These are phyloP conservation scores for Cyclophora punctaria DNA, from an alignment of 2,888 invertebrate species.

Conservation along the genomic window DNA sequence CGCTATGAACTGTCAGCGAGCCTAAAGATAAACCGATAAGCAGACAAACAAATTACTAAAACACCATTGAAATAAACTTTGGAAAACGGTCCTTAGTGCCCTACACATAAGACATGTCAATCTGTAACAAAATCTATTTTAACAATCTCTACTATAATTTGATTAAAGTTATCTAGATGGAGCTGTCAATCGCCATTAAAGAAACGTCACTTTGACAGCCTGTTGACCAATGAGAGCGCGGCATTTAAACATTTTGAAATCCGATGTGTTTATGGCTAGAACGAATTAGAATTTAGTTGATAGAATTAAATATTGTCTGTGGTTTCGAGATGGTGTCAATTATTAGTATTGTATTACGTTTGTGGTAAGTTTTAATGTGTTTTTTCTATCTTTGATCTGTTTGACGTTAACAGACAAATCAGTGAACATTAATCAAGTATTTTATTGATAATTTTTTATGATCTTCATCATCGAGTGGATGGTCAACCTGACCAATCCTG, in stretches of 20 bases:
- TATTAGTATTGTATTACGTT: no score
- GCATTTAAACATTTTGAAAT: constrained; percentile 16
- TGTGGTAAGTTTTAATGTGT: no score
- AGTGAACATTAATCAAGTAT: no score
- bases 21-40: constrained; percentile 30
- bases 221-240: constrained; percentile 31
- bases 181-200: constrained; percentile 60
- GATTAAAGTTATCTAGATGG: constrained; percentile 68
- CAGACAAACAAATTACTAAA: constrained; percentile 17
- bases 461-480: no score
- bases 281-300: background rate
- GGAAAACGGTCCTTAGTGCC: background rate
- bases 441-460: no score
- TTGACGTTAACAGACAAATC: no score
- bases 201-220: constrained; percentile 49
- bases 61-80: background rate
- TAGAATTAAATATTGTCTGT: no score
- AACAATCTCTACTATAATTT: constrained; percentile 37
- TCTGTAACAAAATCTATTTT: background rate
- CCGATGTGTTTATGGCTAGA: constrained; percentile 7
- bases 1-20: constrained; percentile 47
- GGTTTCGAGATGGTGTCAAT: no score
- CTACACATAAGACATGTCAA: background rate
- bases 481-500: no score
- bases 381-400: no score